A percentile compares a stretch with the other conserved stretches of the same genome.
Conservation (phyloP, 1,140 invertebrate species). For the Saxidomus purpurata region DNA sequence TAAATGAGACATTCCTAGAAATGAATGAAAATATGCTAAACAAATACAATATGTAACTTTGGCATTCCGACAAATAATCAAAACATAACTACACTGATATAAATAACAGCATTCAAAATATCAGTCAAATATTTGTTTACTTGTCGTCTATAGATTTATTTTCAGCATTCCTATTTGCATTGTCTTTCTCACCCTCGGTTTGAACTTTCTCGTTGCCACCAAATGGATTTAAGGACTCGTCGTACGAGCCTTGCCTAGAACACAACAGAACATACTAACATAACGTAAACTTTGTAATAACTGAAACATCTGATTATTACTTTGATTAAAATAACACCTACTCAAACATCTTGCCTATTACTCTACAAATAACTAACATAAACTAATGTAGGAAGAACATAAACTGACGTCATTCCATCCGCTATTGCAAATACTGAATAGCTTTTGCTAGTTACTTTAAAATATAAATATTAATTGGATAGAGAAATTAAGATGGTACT, state of each 20-base stretch:
- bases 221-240: slow-evolving; percentile 82
- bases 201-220: slow-evolving; percentile 70
- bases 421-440: no score
- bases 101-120: slow-evolving; percentile 51
- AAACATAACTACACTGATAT: slow-evolving; percentile 19
- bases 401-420: no score
- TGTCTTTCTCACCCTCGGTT: slow-evolving; percentile 66
- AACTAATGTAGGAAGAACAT: no score
- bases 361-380: neutral
- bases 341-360: neutral
- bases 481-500: no score
- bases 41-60: neutral
- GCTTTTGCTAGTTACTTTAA: no score
- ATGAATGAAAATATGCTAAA: neutral
- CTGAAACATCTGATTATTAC: neutral
- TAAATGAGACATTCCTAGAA: neutral
- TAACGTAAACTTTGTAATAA: neutral
- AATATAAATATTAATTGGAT: no score
- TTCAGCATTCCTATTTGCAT: slow-evolving; percentile 64
- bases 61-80: neutral
- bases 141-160: slow-evolving; percentile 68
- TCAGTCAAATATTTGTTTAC: slow-evolving; percentile 69
- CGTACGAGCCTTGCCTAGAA: slow-evolving; percentile 73
- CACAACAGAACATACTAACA: slow-evolving; percentile 24
- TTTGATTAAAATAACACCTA: neutral